Conservation (phyloP, 2,113 vertebrate species). For the Rutilus rutilus region DNA sequence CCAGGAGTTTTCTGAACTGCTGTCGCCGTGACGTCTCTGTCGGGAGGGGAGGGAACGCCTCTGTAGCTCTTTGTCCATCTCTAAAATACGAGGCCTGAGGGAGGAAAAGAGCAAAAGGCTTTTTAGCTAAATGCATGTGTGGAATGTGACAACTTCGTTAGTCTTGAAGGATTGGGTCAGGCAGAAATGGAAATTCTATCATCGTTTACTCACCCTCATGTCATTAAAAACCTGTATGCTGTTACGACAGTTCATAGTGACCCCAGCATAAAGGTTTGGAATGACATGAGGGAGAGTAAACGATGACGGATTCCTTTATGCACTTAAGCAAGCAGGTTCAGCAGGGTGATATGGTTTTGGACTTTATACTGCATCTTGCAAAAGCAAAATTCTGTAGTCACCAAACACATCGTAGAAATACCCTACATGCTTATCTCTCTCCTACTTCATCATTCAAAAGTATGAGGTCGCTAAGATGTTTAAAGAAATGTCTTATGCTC, state of each 20-base stretch:
- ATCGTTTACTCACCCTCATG: background rate
- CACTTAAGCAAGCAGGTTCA: too few species aligned
- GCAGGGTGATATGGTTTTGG: too few species aligned
- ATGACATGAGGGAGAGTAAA: too few species aligned
- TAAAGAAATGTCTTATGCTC: background rate
- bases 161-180: background rate
- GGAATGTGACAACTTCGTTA: background rate
- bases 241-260: background rate
- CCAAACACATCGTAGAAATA: background rate
- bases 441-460: background rate
- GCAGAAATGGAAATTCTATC: background rate
- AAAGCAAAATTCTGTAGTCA: too few species aligned
- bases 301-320: too few species aligned
- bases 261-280: background rate
- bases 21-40: conserved; percentile 80
- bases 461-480: background rate
- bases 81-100: conserved; percentile 89
- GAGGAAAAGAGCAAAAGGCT: background rate
- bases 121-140: background rate
- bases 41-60: conserved; percentile 85
- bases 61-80: conserved; percentile 99
- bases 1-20: conserved; percentile 90
- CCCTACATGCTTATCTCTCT: background rate
- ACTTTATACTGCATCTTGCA: too few species aligned
- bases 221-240: background rate